Percentiles rank a stretch among this genome's conserved stretches.
These are phyloP conservation scores for Anaspis maculata DNA, from an alignment of 2,888 invertebrate species.

Conservation along the genomic window DNA sequence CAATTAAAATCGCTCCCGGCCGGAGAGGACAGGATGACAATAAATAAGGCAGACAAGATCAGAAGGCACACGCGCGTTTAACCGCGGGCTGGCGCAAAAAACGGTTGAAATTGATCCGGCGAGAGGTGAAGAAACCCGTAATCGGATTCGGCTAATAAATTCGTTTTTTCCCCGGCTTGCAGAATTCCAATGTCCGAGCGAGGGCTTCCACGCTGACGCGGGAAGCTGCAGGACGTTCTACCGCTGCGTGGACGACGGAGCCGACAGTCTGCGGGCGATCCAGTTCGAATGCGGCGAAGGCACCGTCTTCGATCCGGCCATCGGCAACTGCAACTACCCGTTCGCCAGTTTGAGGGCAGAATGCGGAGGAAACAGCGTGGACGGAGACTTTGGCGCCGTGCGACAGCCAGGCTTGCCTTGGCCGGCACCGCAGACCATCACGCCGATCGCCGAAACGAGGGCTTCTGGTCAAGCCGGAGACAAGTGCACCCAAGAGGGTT, in stretches of 20 bases:
- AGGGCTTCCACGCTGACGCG: slow-evolving; percentile 64
- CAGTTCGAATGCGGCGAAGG: slow-evolving; percentile 67
- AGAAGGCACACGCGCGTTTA: too few species aligned
- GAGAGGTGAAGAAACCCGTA: too few species aligned
- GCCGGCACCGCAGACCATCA: slow-evolving; percentile 9
- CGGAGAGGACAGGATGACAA: too few species aligned
- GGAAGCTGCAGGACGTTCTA: slow-evolving; percentile 63
- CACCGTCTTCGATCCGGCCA: slow-evolving; percentile 63
- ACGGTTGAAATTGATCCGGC: too few species aligned
- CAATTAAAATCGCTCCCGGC: too few species aligned
- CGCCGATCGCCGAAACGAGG: neutral
- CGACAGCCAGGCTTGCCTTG: slow-evolving; percentile 24
- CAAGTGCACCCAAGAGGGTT: slow-evolving; percentile 58
- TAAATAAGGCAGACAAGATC: too few species aligned
- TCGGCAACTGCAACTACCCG: slow-evolving; percentile 63
- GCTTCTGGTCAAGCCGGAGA: slow-evolving; percentile 20
- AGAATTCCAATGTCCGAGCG: slow-evolving; percentile 19
- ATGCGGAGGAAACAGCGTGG: slow-evolving; percentile 53
- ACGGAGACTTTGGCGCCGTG: slow-evolving; percentile 21
- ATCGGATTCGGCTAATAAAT: too few species aligned
- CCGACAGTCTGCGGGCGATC: slow-evolving; percentile 49
- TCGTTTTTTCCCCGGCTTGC: too few species aligned
- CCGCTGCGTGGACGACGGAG: slow-evolving; percentile 59
- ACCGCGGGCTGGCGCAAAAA: too few species aligned
- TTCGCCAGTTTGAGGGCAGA: slow-evolving; percentile 58